A percentile compares a stretch with the other conserved stretches of the same genome.
Conservation (phyloP, 2,113 vertebrate genomes). For the Sprattus sprattus region DNA sequence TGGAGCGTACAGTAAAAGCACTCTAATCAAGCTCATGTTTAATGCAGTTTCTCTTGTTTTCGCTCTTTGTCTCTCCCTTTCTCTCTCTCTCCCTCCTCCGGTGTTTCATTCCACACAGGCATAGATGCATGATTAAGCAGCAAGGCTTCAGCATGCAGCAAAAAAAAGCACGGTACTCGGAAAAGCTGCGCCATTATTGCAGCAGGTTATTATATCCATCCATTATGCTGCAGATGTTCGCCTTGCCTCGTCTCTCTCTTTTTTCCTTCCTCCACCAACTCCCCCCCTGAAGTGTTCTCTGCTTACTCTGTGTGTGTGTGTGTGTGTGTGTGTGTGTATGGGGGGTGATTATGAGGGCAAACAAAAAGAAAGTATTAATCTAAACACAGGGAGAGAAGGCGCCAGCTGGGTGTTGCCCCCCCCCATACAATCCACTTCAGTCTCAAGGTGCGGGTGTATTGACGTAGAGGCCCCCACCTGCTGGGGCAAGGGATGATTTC, state of each 20-base stretch:
- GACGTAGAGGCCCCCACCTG: background rate
- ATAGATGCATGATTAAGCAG: background rate
- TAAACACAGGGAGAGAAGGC: background rate
- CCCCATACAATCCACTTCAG: too few species aligned
- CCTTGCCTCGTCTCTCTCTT: background rate
- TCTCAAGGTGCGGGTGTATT: too few species aligned
- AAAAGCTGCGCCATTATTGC: slow-evolving; percentile 5
- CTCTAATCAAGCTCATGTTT: slow-evolving; percentile 1
- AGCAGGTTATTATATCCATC: slow-evolving; percentile 25
- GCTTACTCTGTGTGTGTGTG: background rate
- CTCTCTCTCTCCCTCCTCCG: background rate
- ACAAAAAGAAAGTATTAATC: background rate
- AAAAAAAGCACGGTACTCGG: background rate
- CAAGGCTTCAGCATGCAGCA: background rate
- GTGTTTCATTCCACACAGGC: background rate
- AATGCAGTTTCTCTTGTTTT: background rate
- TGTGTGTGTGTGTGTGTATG: background rate
- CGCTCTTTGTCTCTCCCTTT: background rate
- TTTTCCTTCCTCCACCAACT: background rate
- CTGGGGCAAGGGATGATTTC: background rate
- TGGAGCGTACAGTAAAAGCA: background rate
- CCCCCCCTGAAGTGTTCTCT: background rate
- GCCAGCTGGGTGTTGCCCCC: too few species aligned
- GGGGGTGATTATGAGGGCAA: background rate
- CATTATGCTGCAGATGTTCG: slow-evolving; percentile 22